phyloP scores from a whole-genome alignment of 2,797 vertebrate species.

The Alosa sapidissima region DNA sequence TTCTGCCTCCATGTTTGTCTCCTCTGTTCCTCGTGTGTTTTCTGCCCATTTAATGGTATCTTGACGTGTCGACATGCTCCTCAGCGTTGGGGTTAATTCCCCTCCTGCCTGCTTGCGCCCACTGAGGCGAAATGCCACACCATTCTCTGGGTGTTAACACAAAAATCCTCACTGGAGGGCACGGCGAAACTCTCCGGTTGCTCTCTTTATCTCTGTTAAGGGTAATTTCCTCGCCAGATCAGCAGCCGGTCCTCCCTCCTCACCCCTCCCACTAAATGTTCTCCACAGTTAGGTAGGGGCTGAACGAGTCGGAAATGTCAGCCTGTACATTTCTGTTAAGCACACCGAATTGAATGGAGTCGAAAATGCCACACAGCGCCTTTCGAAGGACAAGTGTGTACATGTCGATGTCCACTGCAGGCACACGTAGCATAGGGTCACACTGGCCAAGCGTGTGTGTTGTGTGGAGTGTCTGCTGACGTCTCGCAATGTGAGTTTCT shows the following conservation, averaged over 20 bases:
- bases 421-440: neutral
- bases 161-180: slow-evolving; percentile 10
- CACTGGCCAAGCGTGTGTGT: neutral
- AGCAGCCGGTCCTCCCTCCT: neutral
- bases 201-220: slow-evolving; percentile 35
- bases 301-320: slow-evolving; percentile 46
- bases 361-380: neutral
- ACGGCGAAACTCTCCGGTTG: neutral
- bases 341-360: slow-evolving; percentile 2
- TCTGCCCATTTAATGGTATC: neutral
- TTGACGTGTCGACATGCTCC: slow-evolving; percentile 7
- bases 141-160: slow-evolving; percentile 33
- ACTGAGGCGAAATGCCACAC: slow-evolving; percentile 46
- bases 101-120: slow-evolving; percentile 33
- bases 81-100: slow-evolving; percentile 37
- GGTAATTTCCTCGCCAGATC: slow-evolving; percentile 35
- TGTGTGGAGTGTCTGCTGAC: neutral
- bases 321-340: slow-evolving; percentile 46
- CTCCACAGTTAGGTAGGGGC: neutral
- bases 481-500: neutral
- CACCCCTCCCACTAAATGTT: neutral
- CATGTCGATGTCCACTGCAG: neutral
- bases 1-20: neutral
- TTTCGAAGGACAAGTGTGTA: neutral
- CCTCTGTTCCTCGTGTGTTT: neutral